Evolutionary conservation across 2,797 vertebrate genomes (phyloP), one percentile per base, ranked within the genome.

Genomic region (Pipistrellus nathusii): DNA sequence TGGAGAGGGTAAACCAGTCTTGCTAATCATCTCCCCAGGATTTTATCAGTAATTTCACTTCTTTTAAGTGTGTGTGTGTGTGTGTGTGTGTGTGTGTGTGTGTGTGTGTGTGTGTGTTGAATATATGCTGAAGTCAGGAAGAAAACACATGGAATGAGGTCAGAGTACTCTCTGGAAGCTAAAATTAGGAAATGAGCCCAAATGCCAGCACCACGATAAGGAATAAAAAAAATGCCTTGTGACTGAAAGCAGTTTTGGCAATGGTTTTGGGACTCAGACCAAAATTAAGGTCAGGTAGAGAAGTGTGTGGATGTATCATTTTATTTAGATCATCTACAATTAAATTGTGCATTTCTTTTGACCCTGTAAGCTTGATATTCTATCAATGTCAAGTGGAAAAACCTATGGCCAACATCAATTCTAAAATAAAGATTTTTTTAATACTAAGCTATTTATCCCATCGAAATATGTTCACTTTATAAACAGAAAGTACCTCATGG

Each of bases 361-460:
- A 73, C 23, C 94, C 11, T 13, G 80, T 69, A 59, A 68, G 6
- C 3, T 71, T 46, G 38, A 68, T 69, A 72, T 66, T 76, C 14
- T 17, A 84, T 76, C 18, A 83, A 69, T 38, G 32, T 78, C 38
- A 59, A 20, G 13, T 69, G 32, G 46, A 88, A 90, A 82, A 76
- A 78, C 32, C n/a, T 69, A 77, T 55, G 48, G 44, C 62, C 30
- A 76, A 73, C 9, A 66, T 21, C 23, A 90, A 93, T 9, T 41
- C 38, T 88, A 80, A 96, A 93, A 85, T 68, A 59, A 57, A 59
- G 9, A 62, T 5, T 38, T 90, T 66, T 64, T 87, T 72, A 76
- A 66, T 75, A n/a, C 11, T 95, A 64, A 88, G 30, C 27, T 92
- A 96, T 87, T 85, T 92, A 95, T 72, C 2, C 6, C 35, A 77